Percentiles rank a stretch among this genome's conserved stretches.
Evolutionary conservation across 2,797 vertebrate species (phyloP).

Genomic region (Labeo calbasu): DNA sequence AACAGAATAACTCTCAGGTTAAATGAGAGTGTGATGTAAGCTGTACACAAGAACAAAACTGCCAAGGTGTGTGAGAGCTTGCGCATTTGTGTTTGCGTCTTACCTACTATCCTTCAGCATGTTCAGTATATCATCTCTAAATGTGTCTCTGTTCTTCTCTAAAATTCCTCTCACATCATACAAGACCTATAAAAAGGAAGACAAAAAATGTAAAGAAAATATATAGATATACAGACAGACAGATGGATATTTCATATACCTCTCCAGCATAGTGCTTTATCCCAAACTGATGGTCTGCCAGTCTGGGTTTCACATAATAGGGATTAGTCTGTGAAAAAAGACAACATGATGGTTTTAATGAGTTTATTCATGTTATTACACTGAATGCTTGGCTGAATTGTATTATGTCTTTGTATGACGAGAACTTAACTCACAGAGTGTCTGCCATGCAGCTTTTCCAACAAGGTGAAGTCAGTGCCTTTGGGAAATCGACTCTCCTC

Average conservation of each 20-base stretch:
- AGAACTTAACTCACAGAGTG: constrained; percentile 81
- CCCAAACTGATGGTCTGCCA: constrained; percentile 94
- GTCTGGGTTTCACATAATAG: constrained; percentile 90
- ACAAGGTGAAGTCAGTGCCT: constrained; percentile 91
- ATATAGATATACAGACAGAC: constrained; percentile 12
- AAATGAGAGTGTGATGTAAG: neutral
- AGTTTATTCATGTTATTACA: neutral
- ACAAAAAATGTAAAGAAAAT: neutral
- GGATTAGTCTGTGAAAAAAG: constrained; percentile 84
- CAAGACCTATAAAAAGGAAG: constrained; percentile 76
- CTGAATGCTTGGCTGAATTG: constrained; percentile 11
- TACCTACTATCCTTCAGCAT: constrained; percentile 93
- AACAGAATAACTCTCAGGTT: constrained; percentile 5
- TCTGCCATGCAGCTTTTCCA: constrained; percentile 92
- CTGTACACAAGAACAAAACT: neutral
- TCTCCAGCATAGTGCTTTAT: constrained; percentile 94
- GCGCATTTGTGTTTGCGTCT: neutral
- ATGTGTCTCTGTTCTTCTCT: constrained; percentile 94
- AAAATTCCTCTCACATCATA: constrained; percentile 88
- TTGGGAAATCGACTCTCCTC: constrained; percentile 95
- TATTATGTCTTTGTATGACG: constrained; percentile 22
- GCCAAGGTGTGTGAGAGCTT: neutral
- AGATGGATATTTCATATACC: constrained; percentile 69
- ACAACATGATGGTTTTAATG: neutral
- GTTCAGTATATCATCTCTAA: constrained; percentile 91